These are phyloP conservation scores for Chrosomus eos DNA, from an alignment of 2,797 vertebrate species.

Conservation along the genomic window DNA sequence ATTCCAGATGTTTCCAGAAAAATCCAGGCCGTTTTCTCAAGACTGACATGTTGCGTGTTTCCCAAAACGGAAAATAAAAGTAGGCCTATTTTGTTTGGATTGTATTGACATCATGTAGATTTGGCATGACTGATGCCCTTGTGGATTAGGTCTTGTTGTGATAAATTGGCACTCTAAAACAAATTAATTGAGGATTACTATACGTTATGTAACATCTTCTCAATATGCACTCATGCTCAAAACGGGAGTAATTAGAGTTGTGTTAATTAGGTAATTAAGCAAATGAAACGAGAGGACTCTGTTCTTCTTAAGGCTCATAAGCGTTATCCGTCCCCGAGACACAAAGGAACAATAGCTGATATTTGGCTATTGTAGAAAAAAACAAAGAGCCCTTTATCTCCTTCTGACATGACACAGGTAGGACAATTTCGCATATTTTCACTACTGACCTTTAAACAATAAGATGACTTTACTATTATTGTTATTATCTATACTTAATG, in stretches of 20 bases:
- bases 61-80: slow-evolving; percentile 45
- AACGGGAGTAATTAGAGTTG: slow-evolving; percentile 80
- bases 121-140: slow-evolving; percentile 62
- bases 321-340: slow-evolving; percentile 54
- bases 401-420: slow-evolving; percentile 46
- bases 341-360: slow-evolving; percentile 52
- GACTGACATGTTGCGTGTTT: slow-evolving; percentile 45
- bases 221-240: slow-evolving; percentile 67
- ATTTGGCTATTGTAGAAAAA: slow-evolving; percentile 50
- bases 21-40: slow-evolving; percentile 51
- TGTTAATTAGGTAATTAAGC: slow-evolving; percentile 84
- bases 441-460: slow-evolving; percentile 27
- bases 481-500: slow-evolving; percentile 12
- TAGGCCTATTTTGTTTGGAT: slow-evolving; percentile 57
- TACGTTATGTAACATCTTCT: slow-evolving; percentile 75
- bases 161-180: slow-evolving; percentile 68
- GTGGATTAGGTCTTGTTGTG: slow-evolving; percentile 69
- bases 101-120: slow-evolving; percentile 64
- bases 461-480: not conserved
- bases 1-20: not conserved
- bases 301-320: slow-evolving; percentile 71
- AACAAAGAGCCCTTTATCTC: slow-evolving; percentile 52
- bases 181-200: slow-evolving; percentile 80
- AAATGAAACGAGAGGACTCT: slow-evolving; percentile 77
- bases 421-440: slow-evolving; percentile 19